Evolutionary conservation across 2,888 invertebrate genomes (phyloP).

Genomic region (Apotomis betuletana): DNA sequence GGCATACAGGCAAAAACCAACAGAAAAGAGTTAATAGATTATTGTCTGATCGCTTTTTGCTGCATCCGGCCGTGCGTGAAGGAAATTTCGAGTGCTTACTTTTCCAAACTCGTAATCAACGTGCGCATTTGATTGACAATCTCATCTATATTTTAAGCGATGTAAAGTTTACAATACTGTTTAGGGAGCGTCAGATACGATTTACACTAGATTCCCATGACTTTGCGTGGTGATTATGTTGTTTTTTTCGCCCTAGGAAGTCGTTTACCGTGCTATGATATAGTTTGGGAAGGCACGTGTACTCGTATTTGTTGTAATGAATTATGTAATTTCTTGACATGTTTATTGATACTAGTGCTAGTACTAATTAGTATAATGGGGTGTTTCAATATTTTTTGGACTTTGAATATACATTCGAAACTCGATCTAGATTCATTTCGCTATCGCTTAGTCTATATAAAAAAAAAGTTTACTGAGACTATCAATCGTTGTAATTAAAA

Average conservation of each 20-base stretch:
- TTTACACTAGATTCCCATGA: slow-evolving; percentile 14
- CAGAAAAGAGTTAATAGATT: slow-evolving; percentile 33
- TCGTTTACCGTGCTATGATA: neutral
- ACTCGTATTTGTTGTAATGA: neutral
- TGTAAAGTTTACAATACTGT: neutral
- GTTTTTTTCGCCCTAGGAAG: slow-evolving; percentile 14
- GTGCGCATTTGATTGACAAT: neutral
- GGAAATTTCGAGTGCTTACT: neutral
- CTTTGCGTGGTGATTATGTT: slow-evolving; percentile 11
- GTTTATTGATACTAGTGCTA: too few relatives aligned
- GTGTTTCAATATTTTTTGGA: too few relatives aligned
- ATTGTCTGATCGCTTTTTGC: slow-evolving; percentile 25
- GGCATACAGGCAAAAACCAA: slow-evolving; percentile 28
- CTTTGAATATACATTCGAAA: too few relatives aligned
- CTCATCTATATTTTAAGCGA: neutral
- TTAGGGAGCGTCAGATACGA: neutral
- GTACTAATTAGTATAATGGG: too few relatives aligned
- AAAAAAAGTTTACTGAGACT: too few relatives aligned
- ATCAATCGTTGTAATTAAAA: too few relatives aligned
- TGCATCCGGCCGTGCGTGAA: slow-evolving; percentile 25
- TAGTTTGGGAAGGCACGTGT: neutral
- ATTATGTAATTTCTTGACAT: neutral
- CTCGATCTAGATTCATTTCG: too few relatives aligned
- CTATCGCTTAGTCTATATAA: too few relatives aligned
- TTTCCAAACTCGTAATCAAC: neutral